Evolutionary conservation across 2,888 invertebrate genomes (phyloP).

Genomic region (Hypselothyrea guttata): DNA sequence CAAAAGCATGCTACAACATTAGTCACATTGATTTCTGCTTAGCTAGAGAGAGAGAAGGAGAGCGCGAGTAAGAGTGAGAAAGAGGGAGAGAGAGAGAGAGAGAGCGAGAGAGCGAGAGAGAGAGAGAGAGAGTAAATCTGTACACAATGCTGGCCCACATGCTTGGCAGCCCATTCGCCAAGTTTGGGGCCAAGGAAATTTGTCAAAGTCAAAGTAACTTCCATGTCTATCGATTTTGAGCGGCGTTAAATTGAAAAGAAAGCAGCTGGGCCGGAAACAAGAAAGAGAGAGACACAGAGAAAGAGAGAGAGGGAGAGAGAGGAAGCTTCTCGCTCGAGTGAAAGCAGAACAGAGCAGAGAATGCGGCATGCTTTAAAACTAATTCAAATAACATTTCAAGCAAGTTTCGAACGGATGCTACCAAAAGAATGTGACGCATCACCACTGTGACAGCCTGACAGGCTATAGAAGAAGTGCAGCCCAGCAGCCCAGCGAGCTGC

Average conservation of each 20-base stretch:
- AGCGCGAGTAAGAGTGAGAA: background rate
- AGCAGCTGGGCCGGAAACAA: conserved; percentile 31
- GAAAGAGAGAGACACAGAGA: background rate
- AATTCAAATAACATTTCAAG: conserved; percentile 46
- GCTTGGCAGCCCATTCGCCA: conserved; percentile 24
- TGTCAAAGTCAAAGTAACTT: conserved; percentile 63
- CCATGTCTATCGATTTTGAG: conserved; percentile 60
- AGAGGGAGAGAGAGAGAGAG: background rate
- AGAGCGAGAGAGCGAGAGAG: background rate
- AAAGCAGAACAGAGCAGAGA: background rate
- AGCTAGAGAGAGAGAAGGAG: conserved; percentile 4
- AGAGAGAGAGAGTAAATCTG: background rate
- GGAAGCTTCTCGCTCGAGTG: background rate
- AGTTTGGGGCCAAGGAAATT: conserved; percentile 52
- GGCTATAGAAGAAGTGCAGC: background rate
- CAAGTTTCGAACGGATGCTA: conserved; percentile 37
- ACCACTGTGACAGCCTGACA: conserved; percentile 26
- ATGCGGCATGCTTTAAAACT: conserved; percentile 54
- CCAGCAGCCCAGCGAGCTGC: background rate
- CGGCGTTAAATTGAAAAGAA: conserved; percentile 55
- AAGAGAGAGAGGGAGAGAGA: background rate
- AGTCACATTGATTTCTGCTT: conserved; percentile 53
- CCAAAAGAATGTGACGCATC: conserved; percentile 50
- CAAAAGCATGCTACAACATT: conserved; percentile 23
- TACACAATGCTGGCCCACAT: conserved; percentile 27